Conservation (phyloP, 2,113 vertebrate species). For the Candoia aspera region DNA sequence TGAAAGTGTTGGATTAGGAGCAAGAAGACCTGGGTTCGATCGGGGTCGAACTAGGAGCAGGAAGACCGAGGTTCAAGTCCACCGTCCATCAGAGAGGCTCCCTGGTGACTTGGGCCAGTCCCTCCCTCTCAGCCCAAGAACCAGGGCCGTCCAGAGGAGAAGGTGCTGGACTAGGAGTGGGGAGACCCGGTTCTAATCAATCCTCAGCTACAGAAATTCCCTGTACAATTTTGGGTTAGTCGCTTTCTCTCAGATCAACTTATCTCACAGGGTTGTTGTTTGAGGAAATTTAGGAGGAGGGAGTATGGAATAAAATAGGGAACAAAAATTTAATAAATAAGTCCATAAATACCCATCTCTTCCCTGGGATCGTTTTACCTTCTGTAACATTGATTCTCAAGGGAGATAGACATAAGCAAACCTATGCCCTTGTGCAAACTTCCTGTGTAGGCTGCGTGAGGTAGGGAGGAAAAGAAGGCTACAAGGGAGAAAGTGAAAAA, state of each 20-base stretch:
- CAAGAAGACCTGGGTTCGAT: not conserved
- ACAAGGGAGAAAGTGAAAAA: not conserved
- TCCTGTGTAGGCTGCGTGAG: not conserved
- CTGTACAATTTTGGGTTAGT: not conserved
- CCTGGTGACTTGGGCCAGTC: not conserved
- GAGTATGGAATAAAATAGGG: not conserved
- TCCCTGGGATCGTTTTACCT: not conserved
- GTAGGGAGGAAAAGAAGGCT: not conserved
- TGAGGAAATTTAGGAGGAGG: not conserved
- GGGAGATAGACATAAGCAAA: not conserved
- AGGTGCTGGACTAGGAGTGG: not conserved
- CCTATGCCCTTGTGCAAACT: not conserved
- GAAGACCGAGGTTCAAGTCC: not conserved
- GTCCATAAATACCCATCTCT: not conserved
- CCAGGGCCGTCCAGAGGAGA: not conserved
- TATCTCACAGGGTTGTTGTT: not conserved
- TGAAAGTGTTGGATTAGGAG: not conserved
- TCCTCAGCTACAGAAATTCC: not conserved
- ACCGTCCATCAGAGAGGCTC: not conserved
- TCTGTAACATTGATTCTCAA: not conserved
- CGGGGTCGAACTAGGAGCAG: not conserved
- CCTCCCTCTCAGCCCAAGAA: not conserved
- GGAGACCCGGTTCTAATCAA: not conserved
- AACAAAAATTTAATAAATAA: not conserved
- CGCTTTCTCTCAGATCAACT: not conserved